These are phyloP conservation scores for Hermatobates lingyangjiaoensis DNA, from an alignment of 1,140 invertebrate genomes.

Conservation along the genomic window DNA sequence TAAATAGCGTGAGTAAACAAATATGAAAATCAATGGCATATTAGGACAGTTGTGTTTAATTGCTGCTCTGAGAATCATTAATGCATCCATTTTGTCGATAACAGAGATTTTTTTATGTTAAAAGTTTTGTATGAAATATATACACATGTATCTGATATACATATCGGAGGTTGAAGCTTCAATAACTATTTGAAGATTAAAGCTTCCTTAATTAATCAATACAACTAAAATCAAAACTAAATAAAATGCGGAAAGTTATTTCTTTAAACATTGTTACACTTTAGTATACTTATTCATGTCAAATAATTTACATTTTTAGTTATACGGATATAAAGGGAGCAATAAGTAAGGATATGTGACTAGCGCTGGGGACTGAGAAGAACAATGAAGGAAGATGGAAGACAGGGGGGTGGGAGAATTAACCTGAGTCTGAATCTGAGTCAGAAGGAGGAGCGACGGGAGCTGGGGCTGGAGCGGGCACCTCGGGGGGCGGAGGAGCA, in stretches of 20 bases:
- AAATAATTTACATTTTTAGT: neutral
- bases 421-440: conserved; percentile 25
- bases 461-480: conserved; percentile 18
- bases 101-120: too few relatives aligned
- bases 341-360: neutral
- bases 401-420: neutral
- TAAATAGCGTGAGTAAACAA: too few relatives aligned
- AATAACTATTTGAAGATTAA: too few relatives aligned
- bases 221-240: neutral
- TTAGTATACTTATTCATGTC: neutral
- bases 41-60: too few relatives aligned
- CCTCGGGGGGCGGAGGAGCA: conserved; percentile 21
- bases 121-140: too few relatives aligned
- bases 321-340: neutral
- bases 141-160: too few relatives aligned
- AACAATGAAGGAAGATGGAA: neutral
- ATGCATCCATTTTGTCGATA: too few relatives aligned
- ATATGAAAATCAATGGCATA: too few relatives aligned
- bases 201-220: too few relatives aligned
- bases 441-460: conserved; percentile 26
- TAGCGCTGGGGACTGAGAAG: neutral
- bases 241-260: neutral
- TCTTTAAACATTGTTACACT: neutral
- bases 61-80: too few relatives aligned
- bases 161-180: too few relatives aligned